Percentiles rank a stretch among this genome's conserved stretches.
These are phyloP conservation scores for Panorpa germanica DNA, from an alignment of 2,888 invertebrate genomes.

Conservation along the genomic window DNA sequence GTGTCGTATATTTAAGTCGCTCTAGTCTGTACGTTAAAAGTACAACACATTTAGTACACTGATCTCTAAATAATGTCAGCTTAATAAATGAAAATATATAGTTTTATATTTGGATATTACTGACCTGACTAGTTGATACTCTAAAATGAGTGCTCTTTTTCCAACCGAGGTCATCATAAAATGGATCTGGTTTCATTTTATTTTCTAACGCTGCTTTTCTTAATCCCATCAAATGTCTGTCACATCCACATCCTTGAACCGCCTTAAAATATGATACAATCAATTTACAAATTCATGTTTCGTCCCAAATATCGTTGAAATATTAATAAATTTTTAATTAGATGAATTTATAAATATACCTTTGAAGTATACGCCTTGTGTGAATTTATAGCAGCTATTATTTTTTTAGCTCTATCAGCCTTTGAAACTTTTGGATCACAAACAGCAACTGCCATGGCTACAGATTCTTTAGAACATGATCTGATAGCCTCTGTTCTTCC, in stretches of 20 bases:
- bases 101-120: slow-evolving; percentile 9
- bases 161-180: slow-evolving; percentile 55
- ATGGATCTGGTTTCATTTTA: slow-evolving; percentile 47
- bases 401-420: slow-evolving; percentile 38
- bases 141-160: slow-evolving; percentile 57
- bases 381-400: slow-evolving; percentile 52
- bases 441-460: slow-evolving; percentile 61
- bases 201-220: slow-evolving; percentile 67
- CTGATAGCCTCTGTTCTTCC: slow-evolving; percentile 92
- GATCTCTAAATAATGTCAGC: too few species aligned
- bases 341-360: slow-evolving; percentile 25
- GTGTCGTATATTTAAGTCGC: too few species aligned
- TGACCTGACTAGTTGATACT: slow-evolving; percentile 78
- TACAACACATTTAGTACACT: too few species aligned
- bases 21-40: too few species aligned
- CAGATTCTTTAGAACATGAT: slow-evolving; percentile 69
- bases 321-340: slow-evolving; percentile 14
- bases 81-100: slow-evolving; percentile 1
- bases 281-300: slow-evolving; percentile 2
- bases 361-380: slow-evolving; percentile 70
- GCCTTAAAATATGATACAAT: slow-evolving; percentile 32
- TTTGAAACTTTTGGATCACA: slow-evolving; percentile 26
- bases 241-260: slow-evolving; percentile 66
- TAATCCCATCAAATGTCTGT: slow-evolving; percentile 78
- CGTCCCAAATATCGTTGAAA: slow-evolving; percentile 1